These are phyloP conservation scores for Smutsia temminckii DNA, from an alignment of 2,797 vertebrate species.

Conservation along the genomic window DNA sequence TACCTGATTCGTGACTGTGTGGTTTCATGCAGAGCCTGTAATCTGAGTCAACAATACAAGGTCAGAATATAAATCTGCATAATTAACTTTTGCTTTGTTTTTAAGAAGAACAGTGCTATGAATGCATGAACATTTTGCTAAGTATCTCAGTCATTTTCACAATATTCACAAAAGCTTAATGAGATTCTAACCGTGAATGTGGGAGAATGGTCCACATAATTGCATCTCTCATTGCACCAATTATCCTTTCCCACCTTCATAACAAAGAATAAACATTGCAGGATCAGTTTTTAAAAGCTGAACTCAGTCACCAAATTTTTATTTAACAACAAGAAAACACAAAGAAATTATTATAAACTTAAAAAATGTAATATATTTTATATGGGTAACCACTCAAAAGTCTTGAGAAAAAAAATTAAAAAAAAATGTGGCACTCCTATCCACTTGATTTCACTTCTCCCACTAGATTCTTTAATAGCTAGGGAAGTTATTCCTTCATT, in stretches of 20 bases:
- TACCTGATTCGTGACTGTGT: background rate
- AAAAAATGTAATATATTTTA: background rate
- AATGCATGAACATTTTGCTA: background rate
- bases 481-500: background rate
- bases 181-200: background rate
- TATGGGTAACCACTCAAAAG: background rate
- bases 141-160: conserved; percentile 38
- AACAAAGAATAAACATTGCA: conserved; percentile 17
- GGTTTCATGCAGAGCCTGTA: background rate
- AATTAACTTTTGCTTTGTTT: conserved; percentile 56
- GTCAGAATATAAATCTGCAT: conserved; percentile 40
- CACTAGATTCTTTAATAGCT: background rate
- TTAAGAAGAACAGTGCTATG: conserved; percentile 33
- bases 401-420: background rate
- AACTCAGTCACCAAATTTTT: conserved; percentile 11
- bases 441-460: background rate
- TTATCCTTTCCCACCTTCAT: background rate
- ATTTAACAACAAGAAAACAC: background rate
- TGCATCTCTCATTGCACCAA: background rate
- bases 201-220: conserved; percentile 20
- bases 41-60: conserved; percentile 20
- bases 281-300: background rate
- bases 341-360: background rate
- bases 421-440: background rate
- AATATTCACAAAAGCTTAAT: conserved; percentile 40